Base-by-base conservation (phyloP, 2,888 invertebrate species). In the Pollenia amentaria region DNA sequence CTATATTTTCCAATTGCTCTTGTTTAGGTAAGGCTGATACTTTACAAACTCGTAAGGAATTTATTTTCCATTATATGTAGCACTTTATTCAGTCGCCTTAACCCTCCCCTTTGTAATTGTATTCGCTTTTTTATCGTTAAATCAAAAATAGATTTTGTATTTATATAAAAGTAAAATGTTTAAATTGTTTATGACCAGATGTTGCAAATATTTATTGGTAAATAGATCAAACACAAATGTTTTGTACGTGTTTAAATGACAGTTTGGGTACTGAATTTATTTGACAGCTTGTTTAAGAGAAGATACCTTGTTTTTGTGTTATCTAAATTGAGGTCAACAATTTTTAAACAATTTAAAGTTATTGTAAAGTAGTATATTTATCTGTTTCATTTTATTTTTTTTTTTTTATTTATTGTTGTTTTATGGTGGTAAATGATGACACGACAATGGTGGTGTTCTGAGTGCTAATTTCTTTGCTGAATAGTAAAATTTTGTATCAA, bases 271-370 rank as follows among this genome's bases (percentile, higher is more conserved):
- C 29, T 29, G 29, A 29, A 29, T 29, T 29, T 29, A 29, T 4
- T 29, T 29, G 4, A 29, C 29, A 29, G 29, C 29, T 29, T 29
- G 29, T 14, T n/a, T 18, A 14, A 48, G 6, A 38, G 12, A 21
- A 18, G 21, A 29, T 11, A 48, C 48, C 38, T 60, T 76, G 1
- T 44, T 38, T 16, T 53, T 65, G 7, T 18, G 53, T 21, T 8
- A 46, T 11, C 42, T 48, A 73, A 69, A 78, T 51, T 69, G 48
- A 78, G 78, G 60, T 79, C 69, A 79, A 70, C 21, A 11, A 51
- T 42, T 53, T 70, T 79, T 42, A 53, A 79, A 62, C 12, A 51
- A 10, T 42, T 48, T 42, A 53, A 18, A 11, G 21, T 62, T 53
- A 46, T 42, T 40, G 40, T 40, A n/a, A 53, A 48, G 12, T 29